Conservation (phyloP, 2,797 vertebrate genomes). For the Oreonectes daqikongensis region DNA sequence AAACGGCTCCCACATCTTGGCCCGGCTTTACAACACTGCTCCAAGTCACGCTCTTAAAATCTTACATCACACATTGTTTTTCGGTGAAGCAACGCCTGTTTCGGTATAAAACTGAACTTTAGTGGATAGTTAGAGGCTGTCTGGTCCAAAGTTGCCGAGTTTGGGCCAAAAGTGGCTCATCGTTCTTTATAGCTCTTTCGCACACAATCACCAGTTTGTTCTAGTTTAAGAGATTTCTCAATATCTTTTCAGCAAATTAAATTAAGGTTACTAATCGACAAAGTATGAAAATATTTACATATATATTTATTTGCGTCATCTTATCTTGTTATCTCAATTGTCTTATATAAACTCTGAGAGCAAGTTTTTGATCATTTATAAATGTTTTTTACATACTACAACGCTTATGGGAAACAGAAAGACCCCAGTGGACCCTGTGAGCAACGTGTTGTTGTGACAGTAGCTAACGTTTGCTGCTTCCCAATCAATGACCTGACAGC, state of each 20-base stretch:
- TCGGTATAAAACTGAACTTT: not conserved
- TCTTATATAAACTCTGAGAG: not conserved
- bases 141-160: not conserved
- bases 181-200: not conserved
- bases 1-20: not conserved
- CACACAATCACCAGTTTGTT: not conserved
- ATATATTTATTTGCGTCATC: too few species aligned
- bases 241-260: not conserved
- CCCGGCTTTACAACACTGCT: not conserved
- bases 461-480: not conserved
- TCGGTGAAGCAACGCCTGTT: not conserved
- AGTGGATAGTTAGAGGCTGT: not conserved
- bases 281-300: too few species aligned
- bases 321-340: not conserved
- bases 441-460: not conserved
- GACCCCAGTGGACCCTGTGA: not conserved
- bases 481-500: constrained; percentile 18
- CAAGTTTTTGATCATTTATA: not conserved
- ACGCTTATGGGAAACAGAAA: not conserved
- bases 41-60: not conserved
- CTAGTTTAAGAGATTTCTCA: not conserved
- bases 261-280: not conserved
- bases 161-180: not conserved
- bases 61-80: constrained; percentile 7
- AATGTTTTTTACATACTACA: not conserved